phyloP scores from a whole-genome alignment of 2,113 vertebrate genomes.

The Rhinolophus sinicus region DNA sequence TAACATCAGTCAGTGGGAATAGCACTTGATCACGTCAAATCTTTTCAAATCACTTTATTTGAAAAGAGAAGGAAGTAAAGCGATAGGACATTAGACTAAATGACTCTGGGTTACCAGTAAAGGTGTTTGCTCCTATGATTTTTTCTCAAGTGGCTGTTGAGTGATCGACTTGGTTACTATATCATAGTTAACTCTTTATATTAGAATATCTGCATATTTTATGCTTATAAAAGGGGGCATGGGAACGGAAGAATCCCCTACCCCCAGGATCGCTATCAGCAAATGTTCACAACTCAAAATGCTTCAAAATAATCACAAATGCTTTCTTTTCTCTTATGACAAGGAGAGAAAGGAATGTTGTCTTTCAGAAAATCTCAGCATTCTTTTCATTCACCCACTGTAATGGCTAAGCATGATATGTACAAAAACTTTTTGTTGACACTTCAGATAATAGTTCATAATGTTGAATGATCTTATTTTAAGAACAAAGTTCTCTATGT shows the following conservation, averaged over 20 bases:
- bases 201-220: background rate
- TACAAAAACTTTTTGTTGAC: background rate
- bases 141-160: background rate
- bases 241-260: background rate
- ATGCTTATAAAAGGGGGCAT: background rate
- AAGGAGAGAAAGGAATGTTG: background rate
- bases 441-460: background rate
- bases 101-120: background rate
- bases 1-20: rapidly evolving
- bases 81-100: background rate
- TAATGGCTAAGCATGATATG: background rate
- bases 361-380: background rate
- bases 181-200: background rate
- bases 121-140: background rate
- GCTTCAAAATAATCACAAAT: background rate
- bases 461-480: background rate
- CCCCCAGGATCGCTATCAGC: background rate
- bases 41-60: background rate
- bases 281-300: background rate
- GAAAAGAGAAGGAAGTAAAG: background rate
- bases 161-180: background rate
- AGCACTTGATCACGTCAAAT: background rate
- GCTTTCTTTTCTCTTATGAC: background rate
- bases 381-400: no score
- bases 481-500: background rate